These are phyloP conservation scores for Cyrtodaria siliqua DNA, from an alignment of 2,888 invertebrate species.

Conservation along the genomic window DNA sequence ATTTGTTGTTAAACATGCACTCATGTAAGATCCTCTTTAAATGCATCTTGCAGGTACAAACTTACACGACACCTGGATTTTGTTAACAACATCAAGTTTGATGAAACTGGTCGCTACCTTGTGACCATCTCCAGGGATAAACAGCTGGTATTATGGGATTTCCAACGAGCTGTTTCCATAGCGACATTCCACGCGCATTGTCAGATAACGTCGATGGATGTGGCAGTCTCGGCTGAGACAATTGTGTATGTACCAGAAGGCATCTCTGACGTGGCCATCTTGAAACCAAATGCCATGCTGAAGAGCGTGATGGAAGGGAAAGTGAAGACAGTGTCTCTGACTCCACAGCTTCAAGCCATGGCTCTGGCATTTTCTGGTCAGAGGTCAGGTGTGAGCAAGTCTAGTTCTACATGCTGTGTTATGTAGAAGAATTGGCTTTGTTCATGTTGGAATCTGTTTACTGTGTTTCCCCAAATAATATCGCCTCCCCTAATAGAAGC, in stretches of 20 bases:
- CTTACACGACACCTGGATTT: conserved; percentile 76
- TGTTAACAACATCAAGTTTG: conserved; percentile 70
- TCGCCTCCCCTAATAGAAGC: no score
- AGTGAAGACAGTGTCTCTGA: conserved; percentile 25
- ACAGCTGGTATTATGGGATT: conserved; percentile 75
- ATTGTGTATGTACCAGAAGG: conserved; percentile 72
- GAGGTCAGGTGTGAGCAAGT: conserved; percentile 2
- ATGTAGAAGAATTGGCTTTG: neutral
- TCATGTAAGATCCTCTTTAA: no score
- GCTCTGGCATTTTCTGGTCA: conserved; percentile 75
- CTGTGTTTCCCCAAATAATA: no score
- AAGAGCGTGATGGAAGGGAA: conserved; percentile 56
- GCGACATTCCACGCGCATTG: conserved; percentile 71
- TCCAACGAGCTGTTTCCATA: conserved; percentile 62
- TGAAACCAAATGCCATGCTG: conserved; percentile 72
- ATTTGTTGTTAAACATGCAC: no score
- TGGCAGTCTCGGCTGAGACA: conserved; percentile 60
- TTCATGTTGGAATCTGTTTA: no score
- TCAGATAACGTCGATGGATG: conserved; percentile 64
- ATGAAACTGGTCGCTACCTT: conserved; percentile 66
- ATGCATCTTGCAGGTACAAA: conserved; percentile 67
- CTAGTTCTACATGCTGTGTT: neutral
- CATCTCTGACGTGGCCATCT: conserved; percentile 65
- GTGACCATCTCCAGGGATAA: conserved; percentile 74
- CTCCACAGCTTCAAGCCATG: conserved; percentile 68